Evolutionary conservation across 2,113 vertebrate species (phyloP).

Genomic region (Scytalopus superciliaris): DNA sequence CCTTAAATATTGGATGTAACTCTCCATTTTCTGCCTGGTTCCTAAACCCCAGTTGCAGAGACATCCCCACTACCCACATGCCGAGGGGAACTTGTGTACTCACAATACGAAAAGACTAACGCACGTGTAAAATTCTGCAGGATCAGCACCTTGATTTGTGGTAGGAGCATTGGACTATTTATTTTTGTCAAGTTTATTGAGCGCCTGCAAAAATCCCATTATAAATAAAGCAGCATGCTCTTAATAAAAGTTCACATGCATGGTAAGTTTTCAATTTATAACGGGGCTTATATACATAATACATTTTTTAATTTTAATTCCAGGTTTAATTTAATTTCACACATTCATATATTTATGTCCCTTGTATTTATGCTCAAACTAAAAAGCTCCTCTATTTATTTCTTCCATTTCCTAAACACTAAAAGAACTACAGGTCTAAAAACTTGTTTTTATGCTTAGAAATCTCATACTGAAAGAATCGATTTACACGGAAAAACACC

Average conservation of each 20-base stretch:
- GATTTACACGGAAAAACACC: not conserved
- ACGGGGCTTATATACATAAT: not conserved
- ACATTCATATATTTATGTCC: not conserved
- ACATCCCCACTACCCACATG: not conserved
- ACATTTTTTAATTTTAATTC: not conserved
- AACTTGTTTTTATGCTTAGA: not conserved
- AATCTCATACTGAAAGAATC: not conserved
- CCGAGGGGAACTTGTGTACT: not conserved
- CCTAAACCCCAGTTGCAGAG: not conserved
- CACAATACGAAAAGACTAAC: not conserved
- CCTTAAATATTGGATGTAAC: not conserved
- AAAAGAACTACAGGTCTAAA: not conserved
- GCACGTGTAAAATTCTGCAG: not conserved
- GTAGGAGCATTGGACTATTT: not conserved
- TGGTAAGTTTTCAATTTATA: not conserved
- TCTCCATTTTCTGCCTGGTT: not conserved
- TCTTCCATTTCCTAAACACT: not conserved
- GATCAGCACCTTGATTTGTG: not conserved
- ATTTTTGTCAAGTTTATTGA: constrained; percentile 36
- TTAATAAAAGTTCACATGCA: not conserved
- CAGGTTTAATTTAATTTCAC: not conserved
- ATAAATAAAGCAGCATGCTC: not conserved
- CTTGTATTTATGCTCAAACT: not conserved
- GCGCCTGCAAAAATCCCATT: constrained; percentile 9
- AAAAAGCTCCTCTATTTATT: not conserved